Evolutionary conservation across 2,113 vertebrate genomes (phyloP), one percentile per base, ranked within the genome.

Genomic region (Bungarus multicinctus): DNA sequence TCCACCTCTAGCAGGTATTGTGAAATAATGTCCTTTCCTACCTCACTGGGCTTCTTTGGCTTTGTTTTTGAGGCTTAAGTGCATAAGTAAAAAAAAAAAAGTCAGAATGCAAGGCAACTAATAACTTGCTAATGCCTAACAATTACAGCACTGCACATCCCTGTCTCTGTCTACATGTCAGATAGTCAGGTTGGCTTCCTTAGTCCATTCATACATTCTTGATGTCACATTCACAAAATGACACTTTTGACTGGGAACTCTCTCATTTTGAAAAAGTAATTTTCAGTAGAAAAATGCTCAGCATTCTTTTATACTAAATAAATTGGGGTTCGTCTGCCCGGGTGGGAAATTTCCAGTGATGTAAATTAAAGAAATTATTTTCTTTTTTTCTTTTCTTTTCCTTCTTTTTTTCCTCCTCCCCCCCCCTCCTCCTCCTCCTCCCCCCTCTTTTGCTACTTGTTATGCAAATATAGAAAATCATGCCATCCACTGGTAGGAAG

Each of bases 391-490:
- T 2, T 58, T 25, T 27, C 1, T 8, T 55, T 25, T 2, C 53
- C 3, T 54, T 54, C 10, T 8, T 0, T 1, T 30, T 27, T 30
- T 23, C 6, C 55, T 55, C 22, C 55, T 23, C 22, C 25, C 11
- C 3, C 55, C 55, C 10, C 12, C 27, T 30, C 27, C 6, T 22
- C 20, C 22, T 55, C 22, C 55, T 23, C 22, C 25, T 4, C 16
- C 55, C 22, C 30, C 14, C 30, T n/a, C 27, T 39, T 81, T 81
- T 20, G 34, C 34, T 81, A 39, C 69, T 81, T 90, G 4, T 18
- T 89, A 23, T 27, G 88, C 27, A 93, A 18, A 85, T 93, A 93
- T 60, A 60, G 88, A 34, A 93, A 90, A 90, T 89, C 87, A 57
- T 87, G 88, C 74, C 50, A 74, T 27, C 22, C 92, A 94, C 85